Conservation (phyloP, 2,888 invertebrate species). For the Melangyna quadrimaculata region DNA sequence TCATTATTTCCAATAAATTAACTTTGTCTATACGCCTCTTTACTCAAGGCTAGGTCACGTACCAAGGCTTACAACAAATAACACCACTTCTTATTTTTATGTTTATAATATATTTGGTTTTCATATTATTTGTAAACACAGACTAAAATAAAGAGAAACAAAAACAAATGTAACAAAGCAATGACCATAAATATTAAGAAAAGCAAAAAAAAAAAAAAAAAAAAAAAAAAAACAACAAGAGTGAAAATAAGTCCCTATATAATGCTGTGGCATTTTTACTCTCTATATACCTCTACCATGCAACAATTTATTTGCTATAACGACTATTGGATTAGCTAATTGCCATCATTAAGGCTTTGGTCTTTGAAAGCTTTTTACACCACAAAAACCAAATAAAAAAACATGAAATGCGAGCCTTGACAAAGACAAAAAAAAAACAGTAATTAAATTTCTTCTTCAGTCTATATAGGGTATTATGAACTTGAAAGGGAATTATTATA, state of each 20-base stretch:
- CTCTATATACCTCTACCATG: background rate
- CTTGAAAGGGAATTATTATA: background rate
- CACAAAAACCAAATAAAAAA: background rate
- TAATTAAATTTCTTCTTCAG: conserved; percentile 47
- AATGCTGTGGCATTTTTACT: background rate
- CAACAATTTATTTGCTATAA: conserved; percentile 45
- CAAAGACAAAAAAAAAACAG: background rate
- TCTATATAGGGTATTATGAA: background rate
- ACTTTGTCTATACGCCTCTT: background rate
- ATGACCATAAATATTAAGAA: conserved; percentile 21
- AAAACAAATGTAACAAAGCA: background rate
- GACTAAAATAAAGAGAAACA: background rate
- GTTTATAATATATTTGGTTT: conserved; percentile 2
- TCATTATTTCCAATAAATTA: conserved; percentile 11
- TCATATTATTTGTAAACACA: background rate
- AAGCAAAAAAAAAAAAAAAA: no score
- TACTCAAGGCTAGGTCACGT: conserved; percentile 20
- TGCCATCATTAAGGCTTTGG: conserved; percentile 41
- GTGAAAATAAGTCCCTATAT: background rate
- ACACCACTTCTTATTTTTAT: background rate
- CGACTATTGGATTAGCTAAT: conserved; percentile 59
- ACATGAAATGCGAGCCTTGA: background rate
- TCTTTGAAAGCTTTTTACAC: conserved; percentile 1
- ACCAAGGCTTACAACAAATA: background rate
- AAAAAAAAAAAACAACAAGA: background rate